These are phyloP conservation scores for Orthosia gracilis DNA, from an alignment of 2,888 invertebrate species.

Conservation along the genomic window DNA sequence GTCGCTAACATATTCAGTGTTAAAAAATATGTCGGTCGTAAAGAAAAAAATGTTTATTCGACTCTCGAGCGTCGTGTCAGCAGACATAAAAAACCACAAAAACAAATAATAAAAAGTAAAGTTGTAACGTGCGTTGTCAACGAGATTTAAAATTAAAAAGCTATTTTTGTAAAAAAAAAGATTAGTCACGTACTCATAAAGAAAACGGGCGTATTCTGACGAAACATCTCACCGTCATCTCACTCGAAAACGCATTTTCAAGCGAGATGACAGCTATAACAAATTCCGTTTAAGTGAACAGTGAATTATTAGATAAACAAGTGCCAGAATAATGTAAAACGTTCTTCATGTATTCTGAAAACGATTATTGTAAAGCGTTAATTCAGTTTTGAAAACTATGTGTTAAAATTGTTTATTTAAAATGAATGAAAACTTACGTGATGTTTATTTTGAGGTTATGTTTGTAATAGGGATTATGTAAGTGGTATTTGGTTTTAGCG, in stretches of 20 bases:
- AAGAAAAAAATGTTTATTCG: slow-evolving; percentile 44
- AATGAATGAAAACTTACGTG: slow-evolving; percentile 27
- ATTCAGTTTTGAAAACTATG: slow-evolving; percentile 28
- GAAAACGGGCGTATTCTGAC: slow-evolving; percentile 56
- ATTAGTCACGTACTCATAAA: slow-evolving; percentile 58
- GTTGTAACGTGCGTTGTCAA: slow-evolving; percentile 60
- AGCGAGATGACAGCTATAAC: slow-evolving; percentile 49
- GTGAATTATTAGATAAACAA: slow-evolving; percentile 57
- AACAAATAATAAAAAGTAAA: slow-evolving; percentile 67
- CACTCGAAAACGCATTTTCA: slow-evolving; percentile 34
- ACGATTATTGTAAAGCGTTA: slow-evolving; percentile 21
- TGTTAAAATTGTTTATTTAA: slow-evolving; percentile 36
- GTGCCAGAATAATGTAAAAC: slow-evolving; percentile 39
- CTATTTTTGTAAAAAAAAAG: slow-evolving; percentile 58
- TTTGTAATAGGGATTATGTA: slow-evolving; percentile 23
- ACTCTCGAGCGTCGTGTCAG: slow-evolving; percentile 26
- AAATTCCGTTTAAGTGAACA: slow-evolving; percentile 37
- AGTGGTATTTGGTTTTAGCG: slow-evolving; percentile 10
- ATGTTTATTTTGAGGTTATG: slow-evolving; percentile 44
- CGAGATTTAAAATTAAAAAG: slow-evolving; percentile 64
- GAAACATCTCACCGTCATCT: slow-evolving; percentile 10
- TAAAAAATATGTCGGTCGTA: slow-evolving; percentile 32
- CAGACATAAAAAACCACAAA: slow-evolving; percentile 54
- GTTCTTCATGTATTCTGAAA: slow-evolving; percentile 40
- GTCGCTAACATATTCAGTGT: slow-evolving; percentile 19